Percentiles rank a stretch among this genome's conserved stretches.
phyloP scores from a whole-genome alignment of 2,113 vertebrate species.

The Prunella fulvescens region DNA sequence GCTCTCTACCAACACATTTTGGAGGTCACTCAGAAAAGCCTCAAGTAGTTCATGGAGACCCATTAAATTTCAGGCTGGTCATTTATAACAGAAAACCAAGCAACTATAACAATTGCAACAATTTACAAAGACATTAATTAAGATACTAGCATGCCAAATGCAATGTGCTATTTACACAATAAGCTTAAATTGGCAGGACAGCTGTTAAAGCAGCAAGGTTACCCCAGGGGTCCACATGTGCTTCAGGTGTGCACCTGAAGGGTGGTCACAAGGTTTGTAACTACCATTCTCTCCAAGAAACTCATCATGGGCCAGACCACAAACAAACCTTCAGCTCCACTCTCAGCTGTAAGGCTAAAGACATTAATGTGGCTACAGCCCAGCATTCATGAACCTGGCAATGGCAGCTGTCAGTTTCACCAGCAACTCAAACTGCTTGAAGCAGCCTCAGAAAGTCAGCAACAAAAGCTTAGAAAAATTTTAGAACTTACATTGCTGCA shows the following conservation, averaged over 20 bases:
- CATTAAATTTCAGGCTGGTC: not conserved
- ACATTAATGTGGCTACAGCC: not conserved
- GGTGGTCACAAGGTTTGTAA: not conserved
- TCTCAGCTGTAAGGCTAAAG: not conserved
- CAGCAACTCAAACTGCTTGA: not conserved
- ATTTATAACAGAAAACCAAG: not conserved
- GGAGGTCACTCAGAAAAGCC: not conserved
- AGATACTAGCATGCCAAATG: not conserved
- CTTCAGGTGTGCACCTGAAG: not conserved
- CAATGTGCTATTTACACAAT: not conserved
- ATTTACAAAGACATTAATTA: not conserved
- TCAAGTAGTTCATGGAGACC: not conserved
- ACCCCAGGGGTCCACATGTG: not conserved
- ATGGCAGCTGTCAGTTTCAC: not conserved
- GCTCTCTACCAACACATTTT: not conserved
- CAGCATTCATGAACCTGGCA: not conserved
- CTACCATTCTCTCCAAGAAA: not conserved
- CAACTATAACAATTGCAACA: not conserved
- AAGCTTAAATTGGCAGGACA: not conserved
- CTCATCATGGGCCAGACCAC: not conserved
- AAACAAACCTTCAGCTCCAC: not conserved
- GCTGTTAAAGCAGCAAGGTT: not conserved
- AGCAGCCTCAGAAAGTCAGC: not conserved
- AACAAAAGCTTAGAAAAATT: not conserved
- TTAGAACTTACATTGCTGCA: not conserved